Conservation (phyloP, 2,888 invertebrate species). For the Ophonus ardosiacus region DNA sequence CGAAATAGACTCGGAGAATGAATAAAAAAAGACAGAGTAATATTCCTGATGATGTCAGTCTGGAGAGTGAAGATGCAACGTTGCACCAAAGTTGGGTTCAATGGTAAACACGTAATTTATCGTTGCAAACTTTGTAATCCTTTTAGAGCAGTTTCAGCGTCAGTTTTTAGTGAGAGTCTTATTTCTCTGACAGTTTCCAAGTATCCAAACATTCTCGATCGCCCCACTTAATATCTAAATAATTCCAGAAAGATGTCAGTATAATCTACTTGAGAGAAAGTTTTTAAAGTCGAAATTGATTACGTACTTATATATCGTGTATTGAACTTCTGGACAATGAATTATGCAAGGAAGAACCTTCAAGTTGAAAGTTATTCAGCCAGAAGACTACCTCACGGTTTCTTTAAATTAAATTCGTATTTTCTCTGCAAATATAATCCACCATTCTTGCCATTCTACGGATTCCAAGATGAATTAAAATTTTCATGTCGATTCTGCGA, state of each 20-base stretch:
- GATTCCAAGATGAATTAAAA: constrained; percentile 36
- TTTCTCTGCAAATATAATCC: constrained; percentile 41
- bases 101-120: constrained; percentile 60
- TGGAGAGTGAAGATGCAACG: constrained; percentile 11
- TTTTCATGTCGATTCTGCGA: constrained; percentile 1
- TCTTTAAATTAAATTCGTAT: constrained; percentile 37
- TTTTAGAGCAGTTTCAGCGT: constrained; percentile 34
- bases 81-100: constrained; percentile 23
- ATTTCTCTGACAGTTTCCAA: constrained; percentile 57
- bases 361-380: constrained; percentile 27
- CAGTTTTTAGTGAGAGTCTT: constrained; percentile 55
- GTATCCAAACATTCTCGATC: constrained; percentile 47
- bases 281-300: constrained; percentile 60
- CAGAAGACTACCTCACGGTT: neutral
- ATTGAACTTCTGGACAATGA: constrained; percentile 56
- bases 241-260: constrained; percentile 58
- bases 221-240: constrained; percentile 58
- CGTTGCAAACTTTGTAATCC: constrained; percentile 57
- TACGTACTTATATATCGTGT: constrained; percentile 54
- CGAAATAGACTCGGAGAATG: neutral
- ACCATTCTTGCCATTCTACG: constrained; percentile 15
- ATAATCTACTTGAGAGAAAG: constrained; percentile 55
- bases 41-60: neutral
- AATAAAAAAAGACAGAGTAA: neutral
- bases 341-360: constrained; percentile 49